Evolutionary conservation across 2,888 invertebrate species (phyloP).

Genomic region (Drosophila mercatorum): DNA sequence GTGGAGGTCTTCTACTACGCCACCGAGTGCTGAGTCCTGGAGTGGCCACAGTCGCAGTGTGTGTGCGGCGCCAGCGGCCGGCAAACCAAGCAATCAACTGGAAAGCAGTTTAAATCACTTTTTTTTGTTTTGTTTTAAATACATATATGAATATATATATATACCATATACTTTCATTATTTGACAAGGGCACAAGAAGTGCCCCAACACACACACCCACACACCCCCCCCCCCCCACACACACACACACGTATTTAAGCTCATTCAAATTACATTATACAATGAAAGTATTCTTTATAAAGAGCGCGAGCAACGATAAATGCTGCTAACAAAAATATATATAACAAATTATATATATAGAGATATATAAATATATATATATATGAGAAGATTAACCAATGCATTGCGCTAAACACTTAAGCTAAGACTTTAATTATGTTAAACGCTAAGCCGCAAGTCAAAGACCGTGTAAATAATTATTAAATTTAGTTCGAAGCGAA

Average conservation of each 20-base stretch:
- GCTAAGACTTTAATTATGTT: slow-evolving; percentile 25
- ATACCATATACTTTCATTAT: slow-evolving; percentile 9
- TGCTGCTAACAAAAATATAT: slow-evolving; percentile 2
- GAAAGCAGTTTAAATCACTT: slow-evolving; percentile 29
- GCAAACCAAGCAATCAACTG: slow-evolving; percentile 42
- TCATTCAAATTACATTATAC: slow-evolving; percentile 27
- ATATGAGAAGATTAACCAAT: slow-evolving; percentile 1
- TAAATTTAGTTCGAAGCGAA: slow-evolving; percentile 17
- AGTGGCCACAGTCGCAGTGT: slow-evolving; percentile 4
- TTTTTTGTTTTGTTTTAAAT: slow-evolving; percentile 22
- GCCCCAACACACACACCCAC: not conserved
- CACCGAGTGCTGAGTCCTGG: slow-evolving; percentile 71
- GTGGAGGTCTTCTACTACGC: slow-evolving; percentile 82
- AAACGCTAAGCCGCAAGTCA: slow-evolving; percentile 46
- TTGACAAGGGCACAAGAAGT: slow-evolving; percentile 33
- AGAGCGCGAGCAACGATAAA: slow-evolving; percentile 1
- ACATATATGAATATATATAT: slow-evolving; percentile 7
- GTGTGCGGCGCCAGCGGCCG: slow-evolving; percentile 45
- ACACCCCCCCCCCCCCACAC: not conserved
- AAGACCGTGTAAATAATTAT: slow-evolving; percentile 49
- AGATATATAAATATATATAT: not conserved
- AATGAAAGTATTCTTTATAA: slow-evolving; percentile 48
- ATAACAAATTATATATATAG: not conserved
- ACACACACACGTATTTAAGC: slow-evolving; percentile 34
- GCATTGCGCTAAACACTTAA: slow-evolving; percentile 31